Percentiles rank a stretch among this genome's conserved stretches.
Conservation (phyloP, 2,113 vertebrate species). For the Columbina picui region DNA sequence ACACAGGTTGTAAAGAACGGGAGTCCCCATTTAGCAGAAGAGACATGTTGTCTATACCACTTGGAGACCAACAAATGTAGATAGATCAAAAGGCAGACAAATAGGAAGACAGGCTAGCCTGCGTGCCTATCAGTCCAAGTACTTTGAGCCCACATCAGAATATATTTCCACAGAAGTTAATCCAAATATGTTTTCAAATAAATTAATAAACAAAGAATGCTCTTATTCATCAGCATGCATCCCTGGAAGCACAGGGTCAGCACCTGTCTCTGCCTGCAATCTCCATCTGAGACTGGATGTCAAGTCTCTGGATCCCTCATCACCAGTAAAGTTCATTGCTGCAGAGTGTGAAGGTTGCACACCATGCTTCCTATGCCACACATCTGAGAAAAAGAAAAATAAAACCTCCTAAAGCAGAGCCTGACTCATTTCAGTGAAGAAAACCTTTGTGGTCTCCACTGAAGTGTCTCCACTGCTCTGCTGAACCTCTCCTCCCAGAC, state of each 20-base stretch:
- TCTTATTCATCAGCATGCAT: not conserved
- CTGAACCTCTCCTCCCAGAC: not conserved
- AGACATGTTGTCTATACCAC: not conserved
- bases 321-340: not conserved
- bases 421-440: not conserved
- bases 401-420: not conserved
- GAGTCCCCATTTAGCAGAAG: not conserved
- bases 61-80: not conserved
- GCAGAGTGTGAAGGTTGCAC: not conserved
- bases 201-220: not conserved
- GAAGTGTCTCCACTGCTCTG: too few species aligned
- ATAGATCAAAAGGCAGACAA: not conserved
- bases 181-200: not conserved
- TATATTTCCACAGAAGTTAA: not conserved
- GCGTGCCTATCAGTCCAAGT: not conserved
- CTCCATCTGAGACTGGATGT: not conserved
- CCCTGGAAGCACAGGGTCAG: not conserved
- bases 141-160: not conserved
- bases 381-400: not conserved
- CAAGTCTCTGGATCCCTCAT: not conserved
- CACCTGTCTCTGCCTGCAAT: not conserved
- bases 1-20: not conserved
- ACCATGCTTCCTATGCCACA: accelerated
- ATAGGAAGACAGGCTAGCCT: not conserved
- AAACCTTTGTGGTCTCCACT: not conserved